Conservation (phyloP, 37 sponge, comb jelly and placozoan genomes). For the Bolinopsis microptera region DNA sequence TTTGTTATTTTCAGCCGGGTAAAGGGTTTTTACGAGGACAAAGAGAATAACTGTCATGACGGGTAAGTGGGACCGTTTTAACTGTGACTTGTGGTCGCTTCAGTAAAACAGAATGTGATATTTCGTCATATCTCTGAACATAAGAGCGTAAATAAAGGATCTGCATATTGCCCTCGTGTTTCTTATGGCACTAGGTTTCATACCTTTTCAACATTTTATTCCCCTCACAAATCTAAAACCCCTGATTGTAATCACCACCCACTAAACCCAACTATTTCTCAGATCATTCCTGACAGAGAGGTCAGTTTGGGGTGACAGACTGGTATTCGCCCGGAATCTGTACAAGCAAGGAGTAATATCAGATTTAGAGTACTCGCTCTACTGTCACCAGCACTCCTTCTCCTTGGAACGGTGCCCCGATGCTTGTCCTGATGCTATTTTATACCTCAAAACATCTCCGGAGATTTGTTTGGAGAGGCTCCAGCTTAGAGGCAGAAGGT, state of each 20-base stretch:
- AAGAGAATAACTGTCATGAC: background rate
- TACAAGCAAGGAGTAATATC: conserved; percentile 58
- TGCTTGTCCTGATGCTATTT: conserved; percentile 15
- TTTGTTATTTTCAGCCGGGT: conserved; percentile 45
- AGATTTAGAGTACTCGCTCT: conserved; percentile 43
- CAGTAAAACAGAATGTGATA: background rate
- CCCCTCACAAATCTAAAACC: too few relatives aligned
- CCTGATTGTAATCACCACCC: too few relatives aligned
- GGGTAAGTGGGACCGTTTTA: background rate
- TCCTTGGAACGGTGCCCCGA: conserved; percentile 44
- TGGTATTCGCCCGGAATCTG: conserved; percentile 48
- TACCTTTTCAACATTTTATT: conserved; percentile 53
- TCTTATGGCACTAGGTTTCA: conserved; percentile 39
- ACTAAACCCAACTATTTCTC: background rate
- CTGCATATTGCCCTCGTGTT: conserved; percentile 58
- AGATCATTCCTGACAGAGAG: conserved; percentile 17
- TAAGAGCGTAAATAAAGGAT: conserved; percentile 25
- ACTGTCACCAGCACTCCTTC: conserved; percentile 59
- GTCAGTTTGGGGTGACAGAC: conserved; percentile 54
- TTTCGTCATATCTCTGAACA: background rate
- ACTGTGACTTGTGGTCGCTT: background rate
- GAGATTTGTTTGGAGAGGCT: conserved; percentile 56
- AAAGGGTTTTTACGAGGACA: background rate
- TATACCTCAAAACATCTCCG: conserved; percentile 56
- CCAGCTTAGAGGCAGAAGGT: conserved; percentile 46